phyloP scores from a whole-genome alignment of 2,113 vertebrate species.

The Setophaga coronata region DNA sequence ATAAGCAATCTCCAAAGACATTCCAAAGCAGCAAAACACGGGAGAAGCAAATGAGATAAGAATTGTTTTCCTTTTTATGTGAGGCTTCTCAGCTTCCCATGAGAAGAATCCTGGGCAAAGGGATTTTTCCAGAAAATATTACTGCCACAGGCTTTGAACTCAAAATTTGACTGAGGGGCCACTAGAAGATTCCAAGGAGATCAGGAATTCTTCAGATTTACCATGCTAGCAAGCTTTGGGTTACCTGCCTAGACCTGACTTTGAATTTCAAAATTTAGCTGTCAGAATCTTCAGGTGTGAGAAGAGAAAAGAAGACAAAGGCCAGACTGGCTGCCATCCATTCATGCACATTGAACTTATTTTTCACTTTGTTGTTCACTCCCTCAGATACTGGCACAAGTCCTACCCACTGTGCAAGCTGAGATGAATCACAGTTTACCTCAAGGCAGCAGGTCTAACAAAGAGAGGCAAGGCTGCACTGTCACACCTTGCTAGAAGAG shows the following conservation, averaged over 20 bases:
- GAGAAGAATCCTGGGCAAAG: no score
- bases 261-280: not conserved
- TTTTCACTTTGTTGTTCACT: not conserved
- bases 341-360: not conserved
- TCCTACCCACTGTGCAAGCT: not conserved
- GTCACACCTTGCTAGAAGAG: not conserved
- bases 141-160: not conserved
- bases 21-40: no score
- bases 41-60: no score
- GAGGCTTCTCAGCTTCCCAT: no score
- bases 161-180: not conserved
- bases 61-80: no score
- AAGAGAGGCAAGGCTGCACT: not conserved
- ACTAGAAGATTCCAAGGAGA: not conserved
- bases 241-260: not conserved
- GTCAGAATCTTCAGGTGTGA: not conserved
- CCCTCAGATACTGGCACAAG: not conserved
- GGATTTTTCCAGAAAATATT: no score
- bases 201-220: not conserved
- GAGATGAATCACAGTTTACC: not conserved
- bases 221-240: not conserved
- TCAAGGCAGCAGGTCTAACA: not conserved
- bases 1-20: no score
- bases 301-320: not conserved
- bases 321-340: not conserved